Conservation (phyloP, 2,113 vertebrate genomes). For the Heloderma charlesbogerti region DNA sequence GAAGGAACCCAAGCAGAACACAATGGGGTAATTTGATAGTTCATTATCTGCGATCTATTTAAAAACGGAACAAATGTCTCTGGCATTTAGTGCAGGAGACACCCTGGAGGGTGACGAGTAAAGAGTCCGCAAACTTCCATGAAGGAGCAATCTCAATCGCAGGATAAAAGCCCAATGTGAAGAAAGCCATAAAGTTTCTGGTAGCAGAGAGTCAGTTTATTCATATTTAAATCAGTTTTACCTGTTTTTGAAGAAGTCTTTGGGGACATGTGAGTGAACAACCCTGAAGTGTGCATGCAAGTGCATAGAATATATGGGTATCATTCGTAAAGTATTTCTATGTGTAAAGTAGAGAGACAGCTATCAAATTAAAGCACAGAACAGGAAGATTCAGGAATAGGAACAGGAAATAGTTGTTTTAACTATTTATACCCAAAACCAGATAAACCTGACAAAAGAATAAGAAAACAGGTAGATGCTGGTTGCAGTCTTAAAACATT, state of each 20-base stretch:
- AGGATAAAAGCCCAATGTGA: no score
- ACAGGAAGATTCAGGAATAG: neutral
- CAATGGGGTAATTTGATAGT: no score
- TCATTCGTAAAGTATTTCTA: neutral
- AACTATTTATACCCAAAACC: neutral
- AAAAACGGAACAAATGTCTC: no score
- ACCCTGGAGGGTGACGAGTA: no score
- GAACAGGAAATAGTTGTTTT: neutral
- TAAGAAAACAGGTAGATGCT: neutral
- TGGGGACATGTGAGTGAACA: neutral
- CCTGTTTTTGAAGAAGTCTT: neutral
- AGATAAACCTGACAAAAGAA: neutral
- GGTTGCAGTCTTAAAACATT: neutral
- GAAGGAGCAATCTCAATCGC: no score
- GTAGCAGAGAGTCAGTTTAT: neutral
- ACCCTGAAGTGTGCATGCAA: neutral
- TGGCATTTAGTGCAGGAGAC: no score
- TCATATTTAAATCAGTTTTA: neutral
- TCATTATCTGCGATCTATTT: no score
- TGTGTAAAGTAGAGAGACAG: neutral
- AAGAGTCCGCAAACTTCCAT: no score
- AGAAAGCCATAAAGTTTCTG: neutral
- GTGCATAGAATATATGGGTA: neutral
- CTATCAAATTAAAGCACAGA: neutral
- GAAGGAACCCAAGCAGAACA: no score